A percentile compares a stretch with the other conserved stretches of the same genome.
Evolutionary conservation across 2,113 vertebrate species (phyloP).

Genomic region (Toxotes chatareus): DNA sequence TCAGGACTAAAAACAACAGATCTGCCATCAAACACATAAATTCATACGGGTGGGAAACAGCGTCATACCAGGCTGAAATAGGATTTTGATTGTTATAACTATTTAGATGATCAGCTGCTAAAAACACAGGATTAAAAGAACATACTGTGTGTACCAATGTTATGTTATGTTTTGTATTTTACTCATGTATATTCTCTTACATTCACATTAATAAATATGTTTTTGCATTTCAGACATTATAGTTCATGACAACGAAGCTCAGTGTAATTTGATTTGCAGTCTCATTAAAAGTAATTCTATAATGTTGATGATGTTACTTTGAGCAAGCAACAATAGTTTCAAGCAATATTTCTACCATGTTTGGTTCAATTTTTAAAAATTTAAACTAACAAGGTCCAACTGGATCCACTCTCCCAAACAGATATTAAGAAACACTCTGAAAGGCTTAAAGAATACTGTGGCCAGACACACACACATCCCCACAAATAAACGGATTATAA

Average conservation of each 20-base stretch:
- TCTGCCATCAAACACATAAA: background rate
- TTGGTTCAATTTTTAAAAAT: background rate
- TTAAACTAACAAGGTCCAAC: background rate
- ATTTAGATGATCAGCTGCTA: background rate
- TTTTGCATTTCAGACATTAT: background rate
- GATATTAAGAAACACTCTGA: background rate
- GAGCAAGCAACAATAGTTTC: background rate
- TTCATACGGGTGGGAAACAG: background rate
- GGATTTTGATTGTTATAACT: background rate
- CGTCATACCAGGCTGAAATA: background rate
- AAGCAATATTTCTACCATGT: background rate
- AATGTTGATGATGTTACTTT: background rate
- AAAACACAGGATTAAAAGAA: background rate
- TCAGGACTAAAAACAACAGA: conserved; percentile 25
- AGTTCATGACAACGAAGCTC: background rate
- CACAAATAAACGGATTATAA: conserved; percentile 17
- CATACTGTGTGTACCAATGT: background rate
- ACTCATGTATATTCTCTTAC: background rate
- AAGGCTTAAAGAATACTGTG: background rate
- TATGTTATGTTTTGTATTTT: background rate
- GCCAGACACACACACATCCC: background rate
- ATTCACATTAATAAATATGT: background rate
- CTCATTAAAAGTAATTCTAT: background rate
- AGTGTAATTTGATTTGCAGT: background rate
- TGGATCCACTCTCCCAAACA: background rate